Conservation (phyloP, 2,797 vertebrate species). For the Phaenicophaeus curvirostris region DNA sequence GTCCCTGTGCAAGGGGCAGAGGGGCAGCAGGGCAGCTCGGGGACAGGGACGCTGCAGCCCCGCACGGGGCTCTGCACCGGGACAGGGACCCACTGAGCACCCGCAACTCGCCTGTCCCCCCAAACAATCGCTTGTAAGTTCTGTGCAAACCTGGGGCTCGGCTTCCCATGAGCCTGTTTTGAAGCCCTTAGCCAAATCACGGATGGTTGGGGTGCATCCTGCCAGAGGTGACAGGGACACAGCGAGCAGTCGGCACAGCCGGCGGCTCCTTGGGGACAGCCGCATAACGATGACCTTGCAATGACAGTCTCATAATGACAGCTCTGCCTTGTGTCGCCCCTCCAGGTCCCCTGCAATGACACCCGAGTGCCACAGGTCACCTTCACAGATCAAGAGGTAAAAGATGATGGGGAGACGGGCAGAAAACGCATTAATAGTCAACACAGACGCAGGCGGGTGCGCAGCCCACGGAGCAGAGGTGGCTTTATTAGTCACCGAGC, state of each 20-base stretch:
- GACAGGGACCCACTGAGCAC: neutral
- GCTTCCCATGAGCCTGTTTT: neutral
- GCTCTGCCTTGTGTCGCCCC: neutral
- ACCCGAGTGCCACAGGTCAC: conserved; percentile 40
- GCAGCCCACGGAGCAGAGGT: neutral
- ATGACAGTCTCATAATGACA: fast-evolving
- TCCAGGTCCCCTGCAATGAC: conserved; percentile 63
- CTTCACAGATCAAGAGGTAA: conserved; percentile 30
- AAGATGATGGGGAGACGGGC: fast-evolving
- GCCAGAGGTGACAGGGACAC: fast-evolving
- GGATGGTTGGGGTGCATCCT: neutral
- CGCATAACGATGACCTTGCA: fast-evolving
- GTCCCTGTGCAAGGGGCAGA: neutral
- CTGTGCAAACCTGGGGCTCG: neutral
- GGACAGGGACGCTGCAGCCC: neutral
- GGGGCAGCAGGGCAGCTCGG: neutral
- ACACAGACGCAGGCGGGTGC: fast-evolving
- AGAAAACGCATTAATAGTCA: fast-evolving
- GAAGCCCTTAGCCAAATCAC: neutral
- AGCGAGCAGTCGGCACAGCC: fast-evolving
- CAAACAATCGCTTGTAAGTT: neutral
- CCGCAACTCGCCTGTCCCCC: neutral
- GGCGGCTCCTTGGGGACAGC: fast-evolving
- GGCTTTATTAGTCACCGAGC: neutral
- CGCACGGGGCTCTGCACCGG: fast-evolving